Evolutionary conservation across 1,140 invertebrate species (phyloP), one percentile per base, ranked within the genome.

Genomic region (Geopemphigus sp.): DNA sequence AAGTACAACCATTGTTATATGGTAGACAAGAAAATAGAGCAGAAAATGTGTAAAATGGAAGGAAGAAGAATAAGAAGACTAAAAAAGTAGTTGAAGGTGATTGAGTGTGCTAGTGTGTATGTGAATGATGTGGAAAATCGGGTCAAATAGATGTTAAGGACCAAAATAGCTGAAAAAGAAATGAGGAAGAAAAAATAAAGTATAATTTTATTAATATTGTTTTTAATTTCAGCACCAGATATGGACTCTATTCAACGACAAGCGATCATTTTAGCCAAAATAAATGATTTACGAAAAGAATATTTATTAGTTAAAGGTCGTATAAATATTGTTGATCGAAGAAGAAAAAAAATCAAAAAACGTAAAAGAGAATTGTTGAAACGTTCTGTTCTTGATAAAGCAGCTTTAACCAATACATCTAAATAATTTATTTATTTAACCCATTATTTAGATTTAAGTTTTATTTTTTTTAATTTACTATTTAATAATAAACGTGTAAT

Each of bases 251-350:
- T 17, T 17, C 72, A 74, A 74, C 19, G 72, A 17, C 72, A 74
- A 74, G 29, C 29, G 17, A 1, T 74, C 0, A 59, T 59, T 24
- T 24, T 59, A 24, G 12, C 54, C 2, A 74, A 2, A 74, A 74
- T 74, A 8, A 59, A 74, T 59, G 72, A 74, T 22, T 4, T 74
- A 8, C 19, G 72, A 24, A 74, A 45, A 74, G 72, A 74, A 56
- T 74, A 57, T 57, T 6, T 15, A 12, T 0, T 39, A 12, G n/a
- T 74, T 1, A 74, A 74, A 59, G 11, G 0, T 22, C 72, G 72
- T 10, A 17, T 74, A 19, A 1, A 14, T 45, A 29, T 74, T 8
- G 12, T 74, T 24, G 32, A 74, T 19, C 11, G 54, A 24, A 74
- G 72, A 11, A 14, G 17, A 17, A 74, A 74, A 59, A 74, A 74